phyloP scores from a whole-genome alignment of 2,888 invertebrate species.

The Polydrusus pterygomalis region DNA sequence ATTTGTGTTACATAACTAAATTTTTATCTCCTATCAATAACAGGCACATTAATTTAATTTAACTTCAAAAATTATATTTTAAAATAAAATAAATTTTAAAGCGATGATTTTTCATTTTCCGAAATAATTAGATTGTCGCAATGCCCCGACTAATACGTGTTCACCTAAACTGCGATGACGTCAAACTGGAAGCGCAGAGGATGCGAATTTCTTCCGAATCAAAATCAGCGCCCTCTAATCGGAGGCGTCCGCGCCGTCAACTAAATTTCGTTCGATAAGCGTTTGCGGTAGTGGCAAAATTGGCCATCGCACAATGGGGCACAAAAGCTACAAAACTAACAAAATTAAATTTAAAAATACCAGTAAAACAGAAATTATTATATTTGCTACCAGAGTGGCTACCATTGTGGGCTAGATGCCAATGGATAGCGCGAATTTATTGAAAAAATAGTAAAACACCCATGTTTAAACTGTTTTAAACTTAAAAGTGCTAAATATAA shows the following conservation, averaged over 20 bases:
- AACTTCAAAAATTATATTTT: constrained; percentile 47
- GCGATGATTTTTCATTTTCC: constrained; percentile 3
- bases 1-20: not conserved
- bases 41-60: constrained; percentile 46
- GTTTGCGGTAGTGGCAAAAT: constrained; percentile 18
- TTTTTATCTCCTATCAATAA: constrained; percentile 41
- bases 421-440: too few species aligned
- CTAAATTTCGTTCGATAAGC: constrained; percentile 43
- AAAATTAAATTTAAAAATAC: too few species aligned
- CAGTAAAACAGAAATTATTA: too few species aligned
- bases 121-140: constrained; percentile 19
- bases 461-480: too few species aligned
- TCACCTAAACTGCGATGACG: constrained; percentile 68
- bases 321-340: too few species aligned
- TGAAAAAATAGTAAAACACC: too few species aligned
- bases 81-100: not conserved
- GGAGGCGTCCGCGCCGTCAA: constrained; percentile 34
- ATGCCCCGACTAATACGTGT: constrained; percentile 48
- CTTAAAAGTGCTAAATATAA: too few species aligned
- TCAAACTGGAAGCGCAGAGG: constrained; percentile 66
- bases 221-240: constrained; percentile 40
- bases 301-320: not conserved
- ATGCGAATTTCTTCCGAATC: constrained; percentile 44
- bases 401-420: too few species aligned
- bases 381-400: too few species aligned